Conservation (phyloP, 2,797 vertebrate genomes). For the Poecilia wingei region DNA sequence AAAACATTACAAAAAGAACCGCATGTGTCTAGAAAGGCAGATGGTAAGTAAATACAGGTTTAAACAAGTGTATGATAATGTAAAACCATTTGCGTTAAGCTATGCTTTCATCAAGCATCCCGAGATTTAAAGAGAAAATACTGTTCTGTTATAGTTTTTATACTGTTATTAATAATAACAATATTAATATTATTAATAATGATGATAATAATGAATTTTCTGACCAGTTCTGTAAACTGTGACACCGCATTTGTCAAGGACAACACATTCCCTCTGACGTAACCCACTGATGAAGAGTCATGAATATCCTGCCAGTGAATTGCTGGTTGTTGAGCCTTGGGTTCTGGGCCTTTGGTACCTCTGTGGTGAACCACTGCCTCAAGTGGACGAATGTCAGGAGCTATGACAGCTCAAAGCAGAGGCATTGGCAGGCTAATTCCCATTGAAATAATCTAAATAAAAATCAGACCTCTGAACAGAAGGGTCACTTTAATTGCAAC, state of each 20-base stretch:
- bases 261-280: not conserved
- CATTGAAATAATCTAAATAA: not conserved
- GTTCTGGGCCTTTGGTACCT: not conserved
- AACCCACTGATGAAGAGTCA: not conserved
- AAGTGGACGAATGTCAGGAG: not conserved
- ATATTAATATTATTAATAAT: not conserved
- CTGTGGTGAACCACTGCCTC: not conserved
- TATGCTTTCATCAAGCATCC: not conserved
- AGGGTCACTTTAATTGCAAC: not conserved
- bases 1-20: constrained; percentile 56
- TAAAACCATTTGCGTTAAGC: not conserved
- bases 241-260: not conserved
- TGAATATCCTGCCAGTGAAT: not conserved
- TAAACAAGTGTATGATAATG: constrained; percentile 18
- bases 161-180: not conserved
- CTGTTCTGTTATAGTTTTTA: not conserved
- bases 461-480: too few species aligned
- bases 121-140: not conserved
- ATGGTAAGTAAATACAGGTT: constrained; percentile 33
- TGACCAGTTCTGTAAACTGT: not conserved
- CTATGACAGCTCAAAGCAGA: not conserved
- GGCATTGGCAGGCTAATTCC: not conserved
- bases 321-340: not conserved
- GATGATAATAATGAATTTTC: not conserved
- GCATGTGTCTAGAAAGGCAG: constrained; percentile 57